phyloP scores from a whole-genome alignment of 2,113 vertebrate genomes.

The Buteo buteo region DNA sequence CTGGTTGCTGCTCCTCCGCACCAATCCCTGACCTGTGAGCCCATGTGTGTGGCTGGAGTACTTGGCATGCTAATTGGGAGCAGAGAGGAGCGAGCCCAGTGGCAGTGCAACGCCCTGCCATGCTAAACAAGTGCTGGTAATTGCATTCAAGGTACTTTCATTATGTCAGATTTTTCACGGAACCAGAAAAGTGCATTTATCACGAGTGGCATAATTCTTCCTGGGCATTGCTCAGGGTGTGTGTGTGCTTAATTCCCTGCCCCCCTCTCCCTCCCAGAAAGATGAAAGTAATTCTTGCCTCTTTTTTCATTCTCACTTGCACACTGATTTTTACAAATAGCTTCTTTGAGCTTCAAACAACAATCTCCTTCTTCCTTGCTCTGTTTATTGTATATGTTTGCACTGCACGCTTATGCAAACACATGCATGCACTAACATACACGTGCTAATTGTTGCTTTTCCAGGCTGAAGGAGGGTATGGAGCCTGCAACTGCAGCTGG shows the following conservation, averaged over 20 bases:
- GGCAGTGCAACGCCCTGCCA: constrained; percentile 64
- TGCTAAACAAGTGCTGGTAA: constrained; percentile 68
- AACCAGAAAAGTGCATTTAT: constrained; percentile 69
- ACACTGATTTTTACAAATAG: constrained; percentile 29
- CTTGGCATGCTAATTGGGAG: constrained; percentile 81
- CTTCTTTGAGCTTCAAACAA: constrained; percentile 17
- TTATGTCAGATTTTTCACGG: constrained; percentile 74
- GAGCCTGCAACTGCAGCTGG: constrained; percentile 14
- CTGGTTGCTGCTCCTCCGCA: constrained; percentile 61
- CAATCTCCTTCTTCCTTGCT: not conserved
- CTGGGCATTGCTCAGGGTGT: not conserved
- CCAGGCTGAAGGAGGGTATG: not conserved
- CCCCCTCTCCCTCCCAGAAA: not conserved
- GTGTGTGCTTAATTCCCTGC: constrained; percentile 15
- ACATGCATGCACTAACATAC: not conserved
- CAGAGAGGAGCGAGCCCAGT: constrained; percentile 67
- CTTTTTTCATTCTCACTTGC: not conserved
- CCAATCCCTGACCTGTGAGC: constrained; percentile 70
- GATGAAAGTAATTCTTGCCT: constrained; percentile 44
- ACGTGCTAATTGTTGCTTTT: constrained; percentile 20
- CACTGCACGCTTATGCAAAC: constrained; percentile 4
- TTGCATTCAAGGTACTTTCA: constrained; percentile 70
- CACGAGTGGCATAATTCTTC: constrained; percentile 35
- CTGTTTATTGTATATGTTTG: constrained; percentile 13
- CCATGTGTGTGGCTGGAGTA: constrained; percentile 73